Base-by-base conservation (phyloP, 2,888 invertebrate species). In the Tupiocoris notatus region DNA sequence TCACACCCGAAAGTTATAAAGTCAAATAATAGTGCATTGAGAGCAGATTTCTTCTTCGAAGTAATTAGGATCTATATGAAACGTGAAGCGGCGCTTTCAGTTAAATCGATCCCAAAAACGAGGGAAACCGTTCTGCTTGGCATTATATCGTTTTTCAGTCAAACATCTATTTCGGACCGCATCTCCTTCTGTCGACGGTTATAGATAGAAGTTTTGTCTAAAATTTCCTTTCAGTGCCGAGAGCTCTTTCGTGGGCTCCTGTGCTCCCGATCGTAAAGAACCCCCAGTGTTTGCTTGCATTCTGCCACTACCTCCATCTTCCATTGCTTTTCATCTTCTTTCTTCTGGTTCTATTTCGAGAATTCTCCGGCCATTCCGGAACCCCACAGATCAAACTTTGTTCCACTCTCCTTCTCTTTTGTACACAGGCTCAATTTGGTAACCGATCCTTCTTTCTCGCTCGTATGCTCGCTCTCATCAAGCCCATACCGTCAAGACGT, bases 261-360 rank as follows among this genome's bases (percentile, higher is more conserved):
- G 20, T 21, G 54, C 56, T 20, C 17, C 23, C 18, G 39, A 67
- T 57, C 67, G 67, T 57, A 67, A 66, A 39, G 56, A 66, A 67
- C 58, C 16, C n/a, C 58, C 24, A 70, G 58, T 70, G 70, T 70
- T 70, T 70, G 70, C 70, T 70, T 70, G 70, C 70, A 70, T 70
- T 70, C 70, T 24, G 21, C 22, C 70, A 59, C 39, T 7, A 39
- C 39, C 39, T 7, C 39, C 39, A 39, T 12, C 39, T 7, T 12
- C 39, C 6, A 39, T 39, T 12, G 39, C 39, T 39, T 39, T 39
- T 39, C 39, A 39, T 12, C 39, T 39, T 39, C 39, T 39, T 39
- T 39, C 39, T 39, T 18, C 17, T 59, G 6, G 59, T 59, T 59
- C 59, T 59, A 59, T 59, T 59, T 59, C 59, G 59, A 20, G 39